Percentiles rank a stretch among this genome's conserved stretches.
Evolutionary conservation across 1,140 invertebrate genomes (phyloP).

Genomic region (Ceratosolen fusciceps): DNA sequence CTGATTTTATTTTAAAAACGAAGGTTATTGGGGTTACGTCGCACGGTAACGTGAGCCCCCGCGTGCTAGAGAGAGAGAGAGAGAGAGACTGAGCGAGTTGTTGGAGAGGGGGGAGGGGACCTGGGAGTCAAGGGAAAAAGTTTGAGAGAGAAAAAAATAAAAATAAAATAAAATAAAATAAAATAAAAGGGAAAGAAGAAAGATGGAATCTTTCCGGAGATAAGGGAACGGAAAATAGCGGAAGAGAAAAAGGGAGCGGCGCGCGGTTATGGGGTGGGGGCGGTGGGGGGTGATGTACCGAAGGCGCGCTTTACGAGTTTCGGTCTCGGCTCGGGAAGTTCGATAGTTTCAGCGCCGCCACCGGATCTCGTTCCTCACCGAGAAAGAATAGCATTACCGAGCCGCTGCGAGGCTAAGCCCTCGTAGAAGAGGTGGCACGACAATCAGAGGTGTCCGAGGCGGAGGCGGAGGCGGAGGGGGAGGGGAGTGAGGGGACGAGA

Average conservation of each 20-base stretch:
- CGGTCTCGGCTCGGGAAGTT: conserved; percentile 38
- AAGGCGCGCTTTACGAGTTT: conserved; percentile 41
- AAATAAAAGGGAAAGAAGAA: conserved; percentile 1
- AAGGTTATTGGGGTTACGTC: conserved; percentile 1
- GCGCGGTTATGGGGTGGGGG: too few relatives aligned
- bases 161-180: too few relatives aligned
- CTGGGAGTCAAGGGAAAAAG: too few relatives aligned
- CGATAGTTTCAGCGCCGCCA: conserved; percentile 20
- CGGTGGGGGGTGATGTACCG: neutral
- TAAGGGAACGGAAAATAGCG: conserved; percentile 38
- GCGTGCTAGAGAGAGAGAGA: too few relatives aligned
- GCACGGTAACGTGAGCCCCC: conserved; percentile 30
- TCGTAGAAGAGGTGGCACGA: neutral
- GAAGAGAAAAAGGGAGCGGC: too few relatives aligned
- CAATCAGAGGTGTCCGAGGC: too few relatives aligned
- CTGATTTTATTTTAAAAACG: conserved; percentile 4
- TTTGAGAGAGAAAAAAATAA: too few relatives aligned
- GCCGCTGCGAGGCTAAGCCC: neutral
- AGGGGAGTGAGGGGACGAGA: too few relatives aligned
- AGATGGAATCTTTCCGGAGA: conserved; percentile 34
- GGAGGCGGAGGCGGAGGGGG: too few relatives aligned
- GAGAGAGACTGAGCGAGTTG: too few relatives aligned
- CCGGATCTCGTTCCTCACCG: conserved; percentile 20
- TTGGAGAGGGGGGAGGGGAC: too few relatives aligned
- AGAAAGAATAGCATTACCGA: neutral